phyloP scores from a whole-genome alignment of 2,888 invertebrate genomes.

The Rugalucina vietnamica region DNA sequence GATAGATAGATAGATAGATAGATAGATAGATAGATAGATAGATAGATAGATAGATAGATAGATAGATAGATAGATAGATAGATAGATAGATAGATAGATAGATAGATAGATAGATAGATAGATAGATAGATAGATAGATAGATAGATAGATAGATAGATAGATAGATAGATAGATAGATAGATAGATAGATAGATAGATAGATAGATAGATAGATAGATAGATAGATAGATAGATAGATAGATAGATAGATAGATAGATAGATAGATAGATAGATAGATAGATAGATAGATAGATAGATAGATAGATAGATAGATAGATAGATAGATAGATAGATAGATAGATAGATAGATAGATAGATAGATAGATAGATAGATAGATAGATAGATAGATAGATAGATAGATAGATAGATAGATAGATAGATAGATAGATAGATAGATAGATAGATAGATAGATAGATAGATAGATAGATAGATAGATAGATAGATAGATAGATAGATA shows the following conservation, averaged over 20 bases:
- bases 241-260: background rate
- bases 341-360: background rate
- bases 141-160: background rate
- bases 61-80: background rate
- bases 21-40: background rate
- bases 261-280: background rate
- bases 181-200: background rate
- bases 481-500: no score
- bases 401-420: no score
- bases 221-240: background rate
- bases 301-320: background rate
- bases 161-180: background rate
- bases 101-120: background rate
- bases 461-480: no score
- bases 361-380: no score
- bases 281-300: background rate
- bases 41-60: background rate
- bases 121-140: background rate
- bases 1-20: background rate
- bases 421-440: no score
- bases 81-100: background rate
- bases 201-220: background rate
- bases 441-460: no score
- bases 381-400: background rate
- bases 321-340: background rate